Evolutionary conservation across 2,797 vertebrate genomes (phyloP).

Genomic region (Aselliscus stoliczkanus): DNA sequence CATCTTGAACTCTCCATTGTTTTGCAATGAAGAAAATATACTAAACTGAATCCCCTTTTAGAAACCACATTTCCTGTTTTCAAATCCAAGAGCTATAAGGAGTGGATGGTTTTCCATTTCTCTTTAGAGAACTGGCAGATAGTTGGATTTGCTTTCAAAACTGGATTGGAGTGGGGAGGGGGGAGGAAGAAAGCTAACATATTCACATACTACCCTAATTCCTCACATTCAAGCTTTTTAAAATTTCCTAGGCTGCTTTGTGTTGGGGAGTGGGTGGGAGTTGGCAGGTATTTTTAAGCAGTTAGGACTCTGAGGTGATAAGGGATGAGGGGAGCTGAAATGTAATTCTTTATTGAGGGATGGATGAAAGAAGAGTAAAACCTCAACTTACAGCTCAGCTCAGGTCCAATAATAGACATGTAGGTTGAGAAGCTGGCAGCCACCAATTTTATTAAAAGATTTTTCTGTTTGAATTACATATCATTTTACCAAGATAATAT

Average conservation of each 20-base stretch:
- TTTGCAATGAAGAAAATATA: background rate
- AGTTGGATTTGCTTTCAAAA: background rate
- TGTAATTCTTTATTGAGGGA: background rate
- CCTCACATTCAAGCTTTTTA: background rate
- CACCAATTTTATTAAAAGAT: background rate
- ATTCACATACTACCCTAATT: background rate
- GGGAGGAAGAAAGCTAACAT: background rate
- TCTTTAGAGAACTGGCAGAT: background rate
- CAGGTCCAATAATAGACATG: background rate
- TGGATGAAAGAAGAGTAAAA: slow-evolving; percentile 30
- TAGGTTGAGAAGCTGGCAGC: background rate
- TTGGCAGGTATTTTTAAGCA: background rate
- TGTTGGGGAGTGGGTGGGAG: background rate
- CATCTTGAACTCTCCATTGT: background rate
- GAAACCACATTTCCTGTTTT: background rate
- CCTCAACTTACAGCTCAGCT: background rate
- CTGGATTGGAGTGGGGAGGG: rapidly evolving
- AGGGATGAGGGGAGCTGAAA: background rate
- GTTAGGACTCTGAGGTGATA: background rate
- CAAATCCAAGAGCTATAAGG: background rate
- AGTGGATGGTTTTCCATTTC: background rate
- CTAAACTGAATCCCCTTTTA: background rate
- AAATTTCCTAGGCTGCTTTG: background rate
- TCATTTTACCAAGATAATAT: slow-evolving; percentile 6
- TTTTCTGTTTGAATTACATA: slow-evolving; percentile 20